These are phyloP conservation scores for Ammodytes dubius DNA, from an alignment of 2,113 vertebrate genomes.

Conservation along the genomic window DNA sequence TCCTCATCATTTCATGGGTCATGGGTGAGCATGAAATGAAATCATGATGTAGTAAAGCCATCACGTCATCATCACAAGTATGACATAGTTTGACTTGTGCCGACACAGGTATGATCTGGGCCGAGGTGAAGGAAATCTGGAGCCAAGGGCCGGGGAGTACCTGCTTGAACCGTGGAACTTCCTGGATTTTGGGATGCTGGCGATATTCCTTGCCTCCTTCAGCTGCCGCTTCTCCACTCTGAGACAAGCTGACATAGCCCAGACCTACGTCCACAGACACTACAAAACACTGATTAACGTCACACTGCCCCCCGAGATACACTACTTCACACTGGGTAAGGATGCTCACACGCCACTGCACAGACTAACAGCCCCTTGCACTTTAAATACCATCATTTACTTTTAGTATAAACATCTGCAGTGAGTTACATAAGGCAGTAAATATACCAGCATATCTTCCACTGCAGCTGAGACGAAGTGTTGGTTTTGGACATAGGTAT, in stretches of 20 bases:
- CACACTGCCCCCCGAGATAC: slow-evolving; percentile 90
- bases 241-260: slow-evolving; percentile 92
- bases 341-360: slow-evolving; percentile 28
- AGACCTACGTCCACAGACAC: slow-evolving; percentile 88
- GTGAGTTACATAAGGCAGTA: background rate
- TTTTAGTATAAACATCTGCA: slow-evolving; percentile 7
- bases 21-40: slow-evolving; percentile 84
- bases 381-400: slow-evolving; percentile 19
- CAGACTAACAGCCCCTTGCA: background rate
- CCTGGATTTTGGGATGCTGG: slow-evolving; percentile 98
- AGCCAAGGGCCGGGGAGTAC: slow-evolving; percentile 96
- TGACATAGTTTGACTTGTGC: background rate
- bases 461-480: background rate
- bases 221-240: slow-evolving; percentile 95
- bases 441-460: background rate
- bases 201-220: slow-evolving; percentile 97
- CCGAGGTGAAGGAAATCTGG: slow-evolving; percentile 99
- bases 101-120: slow-evolving; percentile 96
- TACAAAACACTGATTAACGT: slow-evolving; percentile 90
- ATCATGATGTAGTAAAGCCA: background rate
- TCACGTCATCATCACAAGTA: background rate
- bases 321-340: slow-evolving; percentile 96
- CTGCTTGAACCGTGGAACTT: slow-evolving; percentile 97
- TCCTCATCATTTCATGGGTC: slow-evolving; percentile 98
- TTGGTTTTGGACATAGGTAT: background rate